A percentile compares a stretch with the other conserved stretches of the same genome.
phyloP scores from a whole-genome alignment of 2,797 vertebrate genomes.

The Lagodon rhomboides region DNA sequence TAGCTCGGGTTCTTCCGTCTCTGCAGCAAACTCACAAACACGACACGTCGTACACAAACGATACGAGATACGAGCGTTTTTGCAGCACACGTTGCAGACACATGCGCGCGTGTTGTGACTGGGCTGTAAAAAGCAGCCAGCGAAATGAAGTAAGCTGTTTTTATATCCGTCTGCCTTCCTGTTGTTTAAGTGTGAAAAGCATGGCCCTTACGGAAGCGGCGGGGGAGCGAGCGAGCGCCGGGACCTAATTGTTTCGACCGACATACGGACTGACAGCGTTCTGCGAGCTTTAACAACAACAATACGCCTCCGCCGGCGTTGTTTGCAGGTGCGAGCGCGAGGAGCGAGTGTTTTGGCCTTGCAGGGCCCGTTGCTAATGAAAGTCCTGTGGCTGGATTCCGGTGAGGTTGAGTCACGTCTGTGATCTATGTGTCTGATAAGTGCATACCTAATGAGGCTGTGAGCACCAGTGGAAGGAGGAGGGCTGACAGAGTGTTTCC shows the following conservation, averaged over 20 bases:
- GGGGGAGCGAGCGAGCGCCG: conserved; percentile 65
- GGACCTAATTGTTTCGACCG: conserved; percentile 58
- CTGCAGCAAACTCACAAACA: conserved; percentile 14
- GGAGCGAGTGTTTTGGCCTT: conserved; percentile 85
- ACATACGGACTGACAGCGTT: conserved; percentile 35
- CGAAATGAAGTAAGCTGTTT: conserved; percentile 55
- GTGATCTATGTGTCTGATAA: conserved; percentile 99
- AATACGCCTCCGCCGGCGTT: conserved; percentile 69
- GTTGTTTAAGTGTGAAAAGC: conserved; percentile 69
- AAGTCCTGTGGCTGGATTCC: conserved; percentile 96
- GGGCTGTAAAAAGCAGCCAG: conserved; percentile 46
- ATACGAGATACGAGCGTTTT: conserved; percentile 21
- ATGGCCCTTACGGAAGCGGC: conserved; percentile 58
- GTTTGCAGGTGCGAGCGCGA: conserved; percentile 90
- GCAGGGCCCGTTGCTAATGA: conserved; percentile 92
- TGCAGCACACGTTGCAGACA: conserved; percentile 41
- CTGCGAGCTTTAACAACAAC: conserved; percentile 55
- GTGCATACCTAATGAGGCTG: conserved; percentile 97
- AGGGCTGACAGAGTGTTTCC: conserved; percentile 87
- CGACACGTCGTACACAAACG: conserved; percentile 5
- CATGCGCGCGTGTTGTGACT: conserved; percentile 42
- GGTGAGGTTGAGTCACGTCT: conserved; percentile 96
- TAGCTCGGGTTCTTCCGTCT: conserved; percentile 85
- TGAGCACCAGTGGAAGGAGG: conserved; percentile 65
- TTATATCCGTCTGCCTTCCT: conserved; percentile 61